phyloP scores from a whole-genome alignment of 2,113 vertebrate species.

The Cacatua alba region DNA sequence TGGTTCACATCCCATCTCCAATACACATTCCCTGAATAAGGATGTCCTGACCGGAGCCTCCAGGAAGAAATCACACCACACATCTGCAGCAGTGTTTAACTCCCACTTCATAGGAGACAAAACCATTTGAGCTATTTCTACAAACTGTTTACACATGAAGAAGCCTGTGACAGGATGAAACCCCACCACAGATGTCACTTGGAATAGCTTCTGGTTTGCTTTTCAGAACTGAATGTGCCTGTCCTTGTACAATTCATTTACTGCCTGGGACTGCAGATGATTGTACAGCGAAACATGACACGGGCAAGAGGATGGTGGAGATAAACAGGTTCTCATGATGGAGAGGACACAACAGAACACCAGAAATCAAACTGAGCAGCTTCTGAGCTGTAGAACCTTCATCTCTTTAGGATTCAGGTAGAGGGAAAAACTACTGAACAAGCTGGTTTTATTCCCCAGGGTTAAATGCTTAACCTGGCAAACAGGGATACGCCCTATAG shows the following conservation, averaged over 20 bases:
- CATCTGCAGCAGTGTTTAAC: background rate
- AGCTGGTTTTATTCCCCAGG: background rate
- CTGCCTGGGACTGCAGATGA: background rate
- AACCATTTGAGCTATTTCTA: background rate
- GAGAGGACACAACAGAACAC: background rate
- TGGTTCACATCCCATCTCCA: background rate
- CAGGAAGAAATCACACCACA: background rate
- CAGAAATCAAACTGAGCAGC: background rate
- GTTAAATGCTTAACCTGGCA: background rate
- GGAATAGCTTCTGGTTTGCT: background rate
- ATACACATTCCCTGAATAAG: background rate
- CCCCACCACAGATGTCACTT: background rate
- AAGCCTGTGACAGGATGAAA: background rate
- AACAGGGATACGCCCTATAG: background rate
- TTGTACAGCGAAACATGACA: background rate
- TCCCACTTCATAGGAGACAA: background rate
- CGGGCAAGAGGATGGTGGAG: accelerated
- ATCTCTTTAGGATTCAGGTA: background rate
- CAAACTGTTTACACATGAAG: background rate
- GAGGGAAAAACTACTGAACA: background rate
- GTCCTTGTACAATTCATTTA: background rate
- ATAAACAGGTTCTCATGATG: background rate
- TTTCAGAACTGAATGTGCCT: background rate
- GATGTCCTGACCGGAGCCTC: background rate
- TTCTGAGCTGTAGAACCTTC: background rate